phyloP scores from a whole-genome alignment of 2,888 invertebrate species.

The Apantesis nais region DNA sequence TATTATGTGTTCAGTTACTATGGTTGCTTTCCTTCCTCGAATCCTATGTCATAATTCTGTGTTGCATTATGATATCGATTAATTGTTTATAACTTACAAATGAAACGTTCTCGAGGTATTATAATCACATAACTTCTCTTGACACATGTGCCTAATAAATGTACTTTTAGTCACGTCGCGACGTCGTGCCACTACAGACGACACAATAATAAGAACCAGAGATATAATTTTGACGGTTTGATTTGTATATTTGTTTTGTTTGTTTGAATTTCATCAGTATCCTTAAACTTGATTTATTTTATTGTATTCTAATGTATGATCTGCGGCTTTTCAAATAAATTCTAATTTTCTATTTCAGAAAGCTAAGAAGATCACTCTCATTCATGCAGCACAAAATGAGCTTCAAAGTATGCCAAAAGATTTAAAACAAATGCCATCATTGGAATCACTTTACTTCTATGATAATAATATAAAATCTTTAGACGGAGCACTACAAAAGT shows the following conservation, averaged over 20 bases:
- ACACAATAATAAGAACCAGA: neutral
- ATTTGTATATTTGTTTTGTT: neutral
- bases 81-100: neutral
- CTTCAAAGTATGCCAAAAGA: conserved; percentile 90
- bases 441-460: conserved; percentile 90
- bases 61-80: neutral
- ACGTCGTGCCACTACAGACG: neutral
- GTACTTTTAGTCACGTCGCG: neutral
- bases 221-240: neutral
- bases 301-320: neutral
- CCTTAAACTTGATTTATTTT: neutral
- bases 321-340: neutral
- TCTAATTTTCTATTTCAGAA: conserved; percentile 60
- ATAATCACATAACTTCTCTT: neutral
- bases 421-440: conserved; percentile 88
- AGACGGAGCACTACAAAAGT: conserved; percentile 90
- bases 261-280: neutral
- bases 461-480: conserved; percentile 89
- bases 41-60: neutral
- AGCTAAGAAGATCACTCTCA: conserved; percentile 87
- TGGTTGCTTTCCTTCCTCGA: no score
- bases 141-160: neutral
- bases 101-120: neutral
- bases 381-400: conserved; percentile 91
- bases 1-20: no score